These are phyloP conservation scores for Anguilla megastoma DNA, from an alignment of 2,797 vertebrate species.

Conservation along the genomic window DNA sequence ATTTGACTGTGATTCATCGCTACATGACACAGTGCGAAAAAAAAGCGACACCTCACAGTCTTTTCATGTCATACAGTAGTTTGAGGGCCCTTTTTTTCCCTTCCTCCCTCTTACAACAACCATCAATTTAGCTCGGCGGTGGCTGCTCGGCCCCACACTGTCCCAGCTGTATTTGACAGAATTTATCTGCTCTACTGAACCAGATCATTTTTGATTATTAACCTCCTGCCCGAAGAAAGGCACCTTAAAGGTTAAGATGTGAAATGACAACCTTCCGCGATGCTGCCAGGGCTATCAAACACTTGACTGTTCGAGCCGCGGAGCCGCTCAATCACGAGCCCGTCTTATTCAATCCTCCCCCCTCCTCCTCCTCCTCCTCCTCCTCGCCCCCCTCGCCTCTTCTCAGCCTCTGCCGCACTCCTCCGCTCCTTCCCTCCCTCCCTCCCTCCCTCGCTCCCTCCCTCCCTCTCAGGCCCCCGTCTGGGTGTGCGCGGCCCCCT, in stretches of 20 bases:
- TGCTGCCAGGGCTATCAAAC: slow-evolving; percentile 59
- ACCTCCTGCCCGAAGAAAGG: slow-evolving; percentile 61
- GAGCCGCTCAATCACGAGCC: slow-evolving; percentile 59
- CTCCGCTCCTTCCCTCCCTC: slow-evolving; percentile 47
- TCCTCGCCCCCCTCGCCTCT: slow-evolving; percentile 39
- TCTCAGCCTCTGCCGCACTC: slow-evolving; percentile 49
- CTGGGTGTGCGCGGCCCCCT: slow-evolving; percentile 50
- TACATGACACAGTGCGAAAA: slow-evolving; percentile 50
- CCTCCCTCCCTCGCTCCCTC: slow-evolving; percentile 48
- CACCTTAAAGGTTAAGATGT: slow-evolving; percentile 67
- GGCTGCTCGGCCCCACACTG: slow-evolving; percentile 65
- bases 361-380: slow-evolving; percentile 12
- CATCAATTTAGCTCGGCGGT: slow-evolving; percentile 69
- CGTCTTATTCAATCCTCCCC: slow-evolving; percentile 47
- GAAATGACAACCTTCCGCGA: slow-evolving; percentile 73
- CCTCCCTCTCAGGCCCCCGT: slow-evolving; percentile 45
- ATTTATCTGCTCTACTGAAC: slow-evolving; percentile 74
- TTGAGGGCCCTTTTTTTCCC: slow-evolving; percentile 50
- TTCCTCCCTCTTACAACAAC: slow-evolving; percentile 67
- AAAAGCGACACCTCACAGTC: slow-evolving; percentile 63
- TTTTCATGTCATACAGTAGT: slow-evolving; percentile 75
- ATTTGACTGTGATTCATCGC: slow-evolving; percentile 60
- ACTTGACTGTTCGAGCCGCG: slow-evolving; percentile 66
- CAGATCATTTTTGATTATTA: slow-evolving; percentile 76
- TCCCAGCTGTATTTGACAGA: slow-evolving; percentile 68